Percentiles rank a stretch among this genome's conserved stretches.
Conservation (phyloP, 2,888 invertebrate genomes). For the Graphium colonna region DNA sequence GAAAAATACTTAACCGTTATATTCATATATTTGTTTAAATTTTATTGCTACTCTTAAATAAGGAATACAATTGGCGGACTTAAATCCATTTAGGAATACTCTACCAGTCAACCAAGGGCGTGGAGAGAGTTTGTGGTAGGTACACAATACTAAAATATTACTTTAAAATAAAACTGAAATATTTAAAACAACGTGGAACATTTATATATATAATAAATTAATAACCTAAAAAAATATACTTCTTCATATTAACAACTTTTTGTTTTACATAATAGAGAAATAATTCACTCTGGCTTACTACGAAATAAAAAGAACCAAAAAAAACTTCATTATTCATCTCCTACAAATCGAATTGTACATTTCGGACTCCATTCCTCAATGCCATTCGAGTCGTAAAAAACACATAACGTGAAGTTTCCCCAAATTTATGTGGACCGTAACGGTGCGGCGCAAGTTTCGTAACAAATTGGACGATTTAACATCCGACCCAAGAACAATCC, state of each 20-base stretch:
- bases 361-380: slow-evolving; percentile 22
- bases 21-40: no score
- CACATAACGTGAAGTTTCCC: slow-evolving; percentile 23
- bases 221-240: no score
- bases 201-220: no score
- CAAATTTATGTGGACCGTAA: slow-evolving; percentile 41
- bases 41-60: no score
- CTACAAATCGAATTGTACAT: slow-evolving; percentile 22
- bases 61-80: no score
- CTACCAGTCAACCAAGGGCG: no score
- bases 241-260: background rate
- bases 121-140: no score
- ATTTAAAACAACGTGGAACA: no score
- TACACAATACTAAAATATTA: no score
- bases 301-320: background rate
- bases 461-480: slow-evolving; percentile 55
- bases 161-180: no score
- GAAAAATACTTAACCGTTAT: no score
- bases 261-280: background rate
- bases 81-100: no score
- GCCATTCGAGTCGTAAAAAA: slow-evolving; percentile 21
- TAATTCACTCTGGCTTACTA: background rate
- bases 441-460: slow-evolving; percentile 37
- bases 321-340: slow-evolving; percentile 19
- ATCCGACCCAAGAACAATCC: slow-evolving; percentile 35